Evolutionary conservation across 2,888 invertebrate species (phyloP), one percentile per base, ranked within the genome.

Genomic region (Parnassius apollo): DNA sequence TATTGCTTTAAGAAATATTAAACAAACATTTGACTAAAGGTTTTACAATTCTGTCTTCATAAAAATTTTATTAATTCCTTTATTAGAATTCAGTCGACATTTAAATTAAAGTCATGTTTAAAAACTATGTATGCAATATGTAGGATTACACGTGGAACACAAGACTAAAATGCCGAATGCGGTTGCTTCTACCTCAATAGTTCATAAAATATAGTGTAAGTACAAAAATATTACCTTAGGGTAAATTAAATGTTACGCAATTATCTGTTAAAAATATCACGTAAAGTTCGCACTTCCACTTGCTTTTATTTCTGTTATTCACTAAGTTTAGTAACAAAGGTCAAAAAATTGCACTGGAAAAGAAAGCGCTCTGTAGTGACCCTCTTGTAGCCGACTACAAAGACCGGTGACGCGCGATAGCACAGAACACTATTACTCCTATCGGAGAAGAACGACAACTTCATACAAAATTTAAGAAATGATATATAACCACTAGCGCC

Each of bases 281-380:
- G 70, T 70, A 75, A 72, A 68, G 74, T 75, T 77, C 69, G 75
- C 83, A 88, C 81, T 88, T 82, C 83, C 81, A 87, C 85, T 80
- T 76, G 80, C 51, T 59, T 18, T 66, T 61, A 60, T 61, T 22
- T 61, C 55, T 69, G 61, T 62, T 25, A 42, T 59, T 60, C 49
- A 49, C 49, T 35, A 58, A 22, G 48, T 56, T 48, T 70, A 77
- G 73, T 71, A 75, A 74, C 72, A 75, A 51, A 22, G 73, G 72
- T 68, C 76, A 78, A 71, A 66, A 78, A 65, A 79, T 75, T 61
- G 76, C 83, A 85, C 85, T 80, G 72, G 75, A 83, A 80, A 81
- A 70, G 83, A 88, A 91, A 90, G 88, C 73, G 75, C 71, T 64
- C 67, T 70, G 85, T 83, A 91, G 86, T 87, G 83, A 86, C 83